Conservation (phyloP, 2,888 invertebrate species). For the Ormyrus nitidulus region DNA sequence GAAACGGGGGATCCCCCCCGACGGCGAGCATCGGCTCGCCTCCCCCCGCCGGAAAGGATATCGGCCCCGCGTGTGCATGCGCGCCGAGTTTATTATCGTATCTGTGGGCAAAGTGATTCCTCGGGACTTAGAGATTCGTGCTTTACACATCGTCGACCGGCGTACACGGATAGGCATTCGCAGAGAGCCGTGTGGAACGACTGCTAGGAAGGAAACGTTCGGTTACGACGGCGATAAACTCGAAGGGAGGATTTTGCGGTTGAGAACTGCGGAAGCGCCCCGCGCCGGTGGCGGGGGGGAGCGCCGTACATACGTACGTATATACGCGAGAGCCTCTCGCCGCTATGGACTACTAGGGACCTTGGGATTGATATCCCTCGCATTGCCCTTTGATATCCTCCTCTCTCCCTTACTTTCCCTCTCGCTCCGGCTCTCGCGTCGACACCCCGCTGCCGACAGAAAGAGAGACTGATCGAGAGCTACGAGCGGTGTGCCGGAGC, state of each 20-base stretch:
- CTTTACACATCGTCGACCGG: slow-evolving; percentile 37
- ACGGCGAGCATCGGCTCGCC: background rate
- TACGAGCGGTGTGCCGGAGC: slow-evolving; percentile 9
- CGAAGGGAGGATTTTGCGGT: slow-evolving; percentile 71
- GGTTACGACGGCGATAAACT: slow-evolving; percentile 71
- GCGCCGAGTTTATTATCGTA: slow-evolving; percentile 48
- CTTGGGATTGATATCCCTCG: slow-evolving; percentile 73
- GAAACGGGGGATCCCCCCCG: background rate
- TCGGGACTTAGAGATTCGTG: slow-evolving; percentile 32
- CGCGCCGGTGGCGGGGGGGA: slow-evolving; percentile 50
- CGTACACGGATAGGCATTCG: background rate
- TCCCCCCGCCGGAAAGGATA: background rate
- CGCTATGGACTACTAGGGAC: slow-evolving; percentile 22
- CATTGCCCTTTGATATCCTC: slow-evolving; percentile 73
- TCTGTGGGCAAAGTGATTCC: slow-evolving; percentile 48
- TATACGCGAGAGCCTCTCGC: background rate
- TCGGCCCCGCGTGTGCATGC: background rate
- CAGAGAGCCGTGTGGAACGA: slow-evolving; percentile 65
- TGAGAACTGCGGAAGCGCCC: slow-evolving; percentile 71
- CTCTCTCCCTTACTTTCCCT: background rate
- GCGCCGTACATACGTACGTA: slow-evolving; percentile 49
- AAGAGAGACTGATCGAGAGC: slow-evolving; percentile 51
- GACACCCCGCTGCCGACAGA: slow-evolving; percentile 51
- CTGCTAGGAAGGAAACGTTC: slow-evolving; percentile 71
- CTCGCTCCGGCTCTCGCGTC: slow-evolving; percentile 43